These are phyloP conservation scores for Halictus ligatus DNA, from an alignment of 2,888 invertebrate species.

Conservation along the genomic window DNA sequence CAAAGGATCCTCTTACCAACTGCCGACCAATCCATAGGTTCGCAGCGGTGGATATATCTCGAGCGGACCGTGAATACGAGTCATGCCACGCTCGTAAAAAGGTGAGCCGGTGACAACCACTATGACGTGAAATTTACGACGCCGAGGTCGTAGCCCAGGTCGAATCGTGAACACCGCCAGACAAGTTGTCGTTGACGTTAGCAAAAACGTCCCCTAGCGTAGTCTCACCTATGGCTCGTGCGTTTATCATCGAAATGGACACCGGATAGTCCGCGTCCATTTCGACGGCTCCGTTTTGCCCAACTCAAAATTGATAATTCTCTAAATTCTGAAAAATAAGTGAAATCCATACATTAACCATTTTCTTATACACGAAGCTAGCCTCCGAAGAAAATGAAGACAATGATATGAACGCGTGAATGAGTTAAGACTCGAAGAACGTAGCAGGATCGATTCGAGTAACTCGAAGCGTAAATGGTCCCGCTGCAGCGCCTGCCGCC, in stretches of 20 bases:
- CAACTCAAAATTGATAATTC: background rate
- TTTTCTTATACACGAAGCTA: too few species aligned
- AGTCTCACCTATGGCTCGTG: constrained; percentile 46
- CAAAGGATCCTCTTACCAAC: constrained; percentile 67
- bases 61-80: constrained; percentile 69
- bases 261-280: constrained; percentile 1
- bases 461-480: background rate
- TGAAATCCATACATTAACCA: too few species aligned
- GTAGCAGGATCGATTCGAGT: background rate
- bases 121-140: constrained; percentile 80
- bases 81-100: constrained; percentile 78
- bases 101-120: constrained; percentile 79
- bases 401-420: background rate
- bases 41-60: constrained; percentile 61
- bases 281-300: background rate
- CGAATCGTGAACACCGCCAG: constrained; percentile 80
- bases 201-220: constrained; percentile 60
- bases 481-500: background rate
- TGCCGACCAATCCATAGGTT: constrained; percentile 54
- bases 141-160: constrained; percentile 78
- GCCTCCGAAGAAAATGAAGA: too few species aligned
- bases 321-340: background rate
- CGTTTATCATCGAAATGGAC: constrained; percentile 41
- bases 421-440: background rate
- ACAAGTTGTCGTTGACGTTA: constrained; percentile 76